These are phyloP conservation scores for Dendrolimus punctatus DNA, from an alignment of 1,140 invertebrate species.

Conservation along the genomic window DNA sequence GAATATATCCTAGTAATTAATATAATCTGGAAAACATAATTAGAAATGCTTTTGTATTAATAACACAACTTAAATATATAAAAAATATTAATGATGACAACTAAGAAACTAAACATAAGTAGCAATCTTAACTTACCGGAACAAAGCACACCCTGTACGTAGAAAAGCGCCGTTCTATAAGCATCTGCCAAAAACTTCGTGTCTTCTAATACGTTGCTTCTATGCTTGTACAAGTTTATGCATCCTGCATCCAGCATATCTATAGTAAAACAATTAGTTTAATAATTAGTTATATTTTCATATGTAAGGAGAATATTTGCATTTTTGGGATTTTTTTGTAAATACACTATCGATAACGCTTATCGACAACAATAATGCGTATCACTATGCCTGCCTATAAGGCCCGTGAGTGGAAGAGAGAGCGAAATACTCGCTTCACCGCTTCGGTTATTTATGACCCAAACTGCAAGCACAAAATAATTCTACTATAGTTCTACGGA, in stretches of 20 bases:
- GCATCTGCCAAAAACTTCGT: conserved; percentile 60
- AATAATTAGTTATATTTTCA: too few relatives aligned
- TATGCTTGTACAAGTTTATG: conserved; percentile 44
- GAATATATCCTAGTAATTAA: too few relatives aligned
- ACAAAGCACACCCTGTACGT: conserved; percentile 62
- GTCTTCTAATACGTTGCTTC: conserved; percentile 61
- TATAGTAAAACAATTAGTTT: conserved; percentile 24
- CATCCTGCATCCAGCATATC: conserved; percentile 57
- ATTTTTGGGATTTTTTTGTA: too few relatives aligned
- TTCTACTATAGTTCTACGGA: too few relatives aligned
- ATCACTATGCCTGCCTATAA: too few relatives aligned
- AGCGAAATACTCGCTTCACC: too few relatives aligned
- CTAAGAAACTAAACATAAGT: conserved; percentile 1
- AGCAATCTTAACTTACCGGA: conserved; percentile 40
- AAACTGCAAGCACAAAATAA: too few relatives aligned
- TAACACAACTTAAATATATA: neutral
- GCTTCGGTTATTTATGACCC: too few relatives aligned
- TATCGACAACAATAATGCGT: neutral
- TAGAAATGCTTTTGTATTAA: too few relatives aligned
- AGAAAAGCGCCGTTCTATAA: conserved; percentile 60
- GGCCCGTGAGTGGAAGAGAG: too few relatives aligned
- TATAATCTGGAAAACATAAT: too few relatives aligned
- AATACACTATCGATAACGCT: neutral
- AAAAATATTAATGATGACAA: conserved; percentile 1
- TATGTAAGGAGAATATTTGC: too few relatives aligned